These are phyloP conservation scores for Hylyphantes graminicola DNA, from an alignment of 1,140 invertebrate species.

Conservation along the genomic window DNA sequence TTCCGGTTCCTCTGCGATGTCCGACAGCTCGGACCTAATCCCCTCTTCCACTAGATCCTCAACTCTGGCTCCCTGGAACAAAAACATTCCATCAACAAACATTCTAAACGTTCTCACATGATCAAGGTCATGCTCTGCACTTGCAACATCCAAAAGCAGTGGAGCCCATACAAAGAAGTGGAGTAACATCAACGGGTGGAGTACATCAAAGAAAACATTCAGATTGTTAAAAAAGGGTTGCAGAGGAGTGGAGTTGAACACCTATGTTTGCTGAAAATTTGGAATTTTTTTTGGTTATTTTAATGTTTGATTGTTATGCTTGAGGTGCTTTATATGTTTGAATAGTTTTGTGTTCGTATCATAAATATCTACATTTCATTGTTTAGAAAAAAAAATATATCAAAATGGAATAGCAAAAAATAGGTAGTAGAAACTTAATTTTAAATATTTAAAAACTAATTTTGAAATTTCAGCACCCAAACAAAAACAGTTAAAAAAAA, in stretches of 20 bases:
- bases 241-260: not conserved
- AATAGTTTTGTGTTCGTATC: no score
- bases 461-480: no score
- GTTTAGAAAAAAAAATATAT: no score
- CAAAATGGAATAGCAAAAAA: no score
- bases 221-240: not conserved
- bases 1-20: slow-evolving; percentile 57
- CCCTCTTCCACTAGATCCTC: slow-evolving; percentile 57
- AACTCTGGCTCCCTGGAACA: slow-evolving; percentile 51
- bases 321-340: no score
- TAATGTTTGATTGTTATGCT: no score
- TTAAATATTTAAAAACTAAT: no score
- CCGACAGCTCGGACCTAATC: slow-evolving; percentile 48
- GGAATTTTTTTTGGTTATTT: not conserved
- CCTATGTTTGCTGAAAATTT: not conserved
- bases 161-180: slow-evolving; percentile 46
- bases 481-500: no score
- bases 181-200: slow-evolving; percentile 30
- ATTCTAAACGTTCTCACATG: not conserved
- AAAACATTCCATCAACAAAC: not conserved
- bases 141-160: slow-evolving; percentile 57
- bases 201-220: not conserved
- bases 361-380: no score
- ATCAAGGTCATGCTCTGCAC: not conserved
- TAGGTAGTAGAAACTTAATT: no score